Evolutionary conservation across 2,797 vertebrate genomes (phyloP).

Genomic region (Sciurus carolinensis): DNA sequence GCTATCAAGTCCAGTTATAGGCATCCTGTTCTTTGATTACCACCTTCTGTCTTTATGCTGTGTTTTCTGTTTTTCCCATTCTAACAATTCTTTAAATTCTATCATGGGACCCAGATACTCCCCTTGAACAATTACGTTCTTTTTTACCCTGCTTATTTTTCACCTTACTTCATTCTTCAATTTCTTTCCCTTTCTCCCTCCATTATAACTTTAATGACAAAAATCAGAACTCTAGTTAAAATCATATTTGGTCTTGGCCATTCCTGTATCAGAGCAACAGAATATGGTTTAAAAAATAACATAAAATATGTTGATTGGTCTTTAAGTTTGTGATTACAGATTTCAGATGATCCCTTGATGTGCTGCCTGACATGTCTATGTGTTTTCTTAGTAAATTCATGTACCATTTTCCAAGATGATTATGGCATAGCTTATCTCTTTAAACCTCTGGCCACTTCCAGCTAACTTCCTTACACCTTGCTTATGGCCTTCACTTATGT

Average conservation of each 20-base stretch:
- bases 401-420: neutral
- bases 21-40: neutral
- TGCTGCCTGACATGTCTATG: neutral
- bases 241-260: neutral
- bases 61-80: neutral
- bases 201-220: slow-evolving; percentile 51
- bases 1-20: neutral
- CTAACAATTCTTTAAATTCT: neutral
- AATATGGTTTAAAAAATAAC: neutral
- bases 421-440: neutral
- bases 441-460: neutral
- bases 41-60: neutral
- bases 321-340: slow-evolving; percentile 17
- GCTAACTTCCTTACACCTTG: neutral
- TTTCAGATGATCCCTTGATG: neutral
- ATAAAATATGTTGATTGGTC: neutral
- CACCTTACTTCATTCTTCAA: neutral
- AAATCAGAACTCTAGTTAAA: slow-evolving; percentile 55
- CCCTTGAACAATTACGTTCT: neutral
- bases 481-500: neutral
- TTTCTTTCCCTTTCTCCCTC: neutral
- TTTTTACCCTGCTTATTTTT: neutral
- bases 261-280: neutral
- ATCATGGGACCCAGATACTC: neutral
- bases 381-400: neutral